Conservation (phyloP, 2,797 vertebrate genomes). For the Poecilia picta region DNA sequence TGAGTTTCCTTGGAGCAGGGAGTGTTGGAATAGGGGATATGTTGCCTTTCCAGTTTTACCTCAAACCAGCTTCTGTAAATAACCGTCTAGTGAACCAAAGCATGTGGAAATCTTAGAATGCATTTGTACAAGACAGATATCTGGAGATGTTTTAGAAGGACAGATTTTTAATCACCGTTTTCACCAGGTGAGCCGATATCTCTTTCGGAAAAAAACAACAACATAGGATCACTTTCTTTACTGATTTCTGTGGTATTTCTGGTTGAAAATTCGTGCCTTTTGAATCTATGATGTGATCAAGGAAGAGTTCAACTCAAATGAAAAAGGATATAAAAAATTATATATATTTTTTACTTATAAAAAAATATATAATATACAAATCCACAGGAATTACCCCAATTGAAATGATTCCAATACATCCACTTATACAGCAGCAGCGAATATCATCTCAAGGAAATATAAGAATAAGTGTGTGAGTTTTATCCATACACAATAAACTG, state of each 20-base stretch:
- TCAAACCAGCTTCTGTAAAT: neutral
- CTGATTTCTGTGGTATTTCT: neutral
- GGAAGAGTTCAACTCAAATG: neutral
- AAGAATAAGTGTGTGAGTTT: neutral
- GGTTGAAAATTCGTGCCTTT: neutral
- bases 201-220: neutral
- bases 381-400: too few relatives aligned
- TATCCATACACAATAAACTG: neutral
- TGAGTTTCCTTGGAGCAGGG: conserved; percentile 23
- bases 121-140: neutral
- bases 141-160: neutral
- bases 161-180: neutral
- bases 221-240: neutral
- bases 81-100: neutral
- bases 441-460: neutral
- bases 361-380: neutral
- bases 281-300: neutral
- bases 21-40: neutral
- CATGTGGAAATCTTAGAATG: neutral
- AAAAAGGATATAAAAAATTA: neutral
- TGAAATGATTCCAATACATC: too few relatives aligned
- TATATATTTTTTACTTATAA: too few relatives aligned
- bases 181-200: neutral
- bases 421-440: too few relatives aligned
- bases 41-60: conserved; percentile 12